These are phyloP conservation scores for Petrocephalus zakoni DNA, from an alignment of 2,113 vertebrate species.

Conservation along the genomic window DNA sequence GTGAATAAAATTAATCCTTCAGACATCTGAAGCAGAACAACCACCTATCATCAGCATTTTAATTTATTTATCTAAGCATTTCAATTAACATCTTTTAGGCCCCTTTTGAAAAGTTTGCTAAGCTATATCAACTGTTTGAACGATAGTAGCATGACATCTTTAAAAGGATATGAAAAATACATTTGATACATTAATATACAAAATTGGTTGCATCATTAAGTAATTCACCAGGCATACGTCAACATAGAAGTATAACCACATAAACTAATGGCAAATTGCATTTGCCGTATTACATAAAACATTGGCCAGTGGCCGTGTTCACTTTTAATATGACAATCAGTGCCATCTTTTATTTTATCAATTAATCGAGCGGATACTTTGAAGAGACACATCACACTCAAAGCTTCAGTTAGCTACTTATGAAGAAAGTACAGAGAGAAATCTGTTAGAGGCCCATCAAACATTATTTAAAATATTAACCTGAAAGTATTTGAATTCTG, in stretches of 20 bases:
- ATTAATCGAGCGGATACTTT: background rate
- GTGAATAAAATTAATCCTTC: constrained; percentile 6
- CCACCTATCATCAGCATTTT: background rate
- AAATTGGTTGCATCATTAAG: background rate
- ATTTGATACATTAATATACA: background rate
- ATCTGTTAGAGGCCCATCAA: background rate
- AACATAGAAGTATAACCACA: background rate
- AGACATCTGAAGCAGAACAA: background rate
- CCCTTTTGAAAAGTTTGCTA: background rate
- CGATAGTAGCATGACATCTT: background rate
- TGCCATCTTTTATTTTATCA: background rate
- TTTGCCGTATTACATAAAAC: background rate
- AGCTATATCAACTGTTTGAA: background rate
- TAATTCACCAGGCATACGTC: background rate
- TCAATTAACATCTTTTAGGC: background rate
- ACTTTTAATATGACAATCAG: constrained; percentile 3
- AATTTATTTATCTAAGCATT: background rate
- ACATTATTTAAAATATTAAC: background rate
- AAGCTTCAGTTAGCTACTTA: background rate
- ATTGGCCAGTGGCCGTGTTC: background rate
- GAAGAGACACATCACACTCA: background rate
- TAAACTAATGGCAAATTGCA: background rate
- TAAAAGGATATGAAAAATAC: background rate
- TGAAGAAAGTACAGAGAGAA: background rate
- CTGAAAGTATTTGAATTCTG: background rate